Evolutionary conservation across 2,888 invertebrate genomes (phyloP), one percentile per base, ranked within the genome.

Genomic region (Rugalucina vietnamica): DNA sequence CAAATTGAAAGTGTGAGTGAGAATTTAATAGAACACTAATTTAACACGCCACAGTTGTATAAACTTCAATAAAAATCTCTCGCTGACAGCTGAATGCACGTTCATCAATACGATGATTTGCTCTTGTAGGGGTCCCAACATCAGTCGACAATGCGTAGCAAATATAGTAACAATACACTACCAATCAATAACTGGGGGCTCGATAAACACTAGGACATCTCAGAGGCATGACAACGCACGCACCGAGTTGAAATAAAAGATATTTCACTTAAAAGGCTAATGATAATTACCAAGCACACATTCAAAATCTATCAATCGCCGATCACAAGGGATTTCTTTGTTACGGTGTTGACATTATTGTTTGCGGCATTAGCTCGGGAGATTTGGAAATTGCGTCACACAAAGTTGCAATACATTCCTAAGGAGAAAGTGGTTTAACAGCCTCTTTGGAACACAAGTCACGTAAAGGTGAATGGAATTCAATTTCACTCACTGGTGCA

Each of bases 1-100:
- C 34, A 34, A 65, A 65, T 34, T 65, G 65, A 65, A 65, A 65
- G 65, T 65, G 65, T 65, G 65, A 65, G 65, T 34, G 65, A 65
- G 65, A 65, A 65, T 65, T 65, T 65, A 65, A 65, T 65, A 65
- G 65, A 32, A 65, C 65, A 65, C 65, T 65, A 65, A 65, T 65
- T 65, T 65, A 65, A 65, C 65, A 65, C 65, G 34, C 4, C 65
- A 34, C 32, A 65, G 65, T 65, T 65, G 65, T 65, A 65, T 65
- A 65, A 65, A 65, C 65, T 34, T 65, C 65, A 65, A 65, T 65
- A 65, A 65, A 65, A 65, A 65, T 65, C 65, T 34, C 21, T 32
- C 65, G 18, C 34, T 65, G 65, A 65, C 65, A 65, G 65, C 27
- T 65, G 65, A 65, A 65, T 65, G 65, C 34, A 34, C 10, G 65